Evolutionary conservation across 1,140 invertebrate genomes (phyloP).

Genomic region (Daktulosphaira vitifoliae): DNA sequence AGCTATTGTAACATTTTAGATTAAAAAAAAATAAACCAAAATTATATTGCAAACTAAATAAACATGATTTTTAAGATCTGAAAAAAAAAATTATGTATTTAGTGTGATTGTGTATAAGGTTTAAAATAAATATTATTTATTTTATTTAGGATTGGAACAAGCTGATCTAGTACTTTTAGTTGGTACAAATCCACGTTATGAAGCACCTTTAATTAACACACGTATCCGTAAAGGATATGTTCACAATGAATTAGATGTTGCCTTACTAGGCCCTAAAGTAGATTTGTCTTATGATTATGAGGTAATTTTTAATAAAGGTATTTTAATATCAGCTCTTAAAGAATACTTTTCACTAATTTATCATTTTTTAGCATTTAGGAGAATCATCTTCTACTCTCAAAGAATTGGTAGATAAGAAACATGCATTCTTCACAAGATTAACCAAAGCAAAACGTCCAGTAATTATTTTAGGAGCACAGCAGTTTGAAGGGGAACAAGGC

Average conservation of each 20-base stretch:
- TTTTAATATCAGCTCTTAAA: conserved; percentile 3
- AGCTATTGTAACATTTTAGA: too few species aligned
- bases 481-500: conserved; percentile 71
- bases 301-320: conserved; percentile 45
- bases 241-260: conserved; percentile 75
- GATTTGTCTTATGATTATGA: conserved; percentile 91
- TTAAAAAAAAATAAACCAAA: too few species aligned
- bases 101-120: too few species aligned
- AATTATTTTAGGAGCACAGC: conserved; percentile 81
- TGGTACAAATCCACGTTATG: conserved; percentile 94
- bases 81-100: background rate
- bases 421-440: conserved; percentile 66
- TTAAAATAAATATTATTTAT: background rate
- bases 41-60: background rate
- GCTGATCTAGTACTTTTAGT: conserved; percentile 87
- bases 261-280: conserved; percentile 79
- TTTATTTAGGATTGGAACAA: conserved; percentile 65
- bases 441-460: conserved; percentile 77
- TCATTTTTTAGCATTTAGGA: conserved; percentile 65
- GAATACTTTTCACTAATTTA: conserved; percentile 10
- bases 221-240: conserved; percentile 87
- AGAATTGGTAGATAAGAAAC: conserved; percentile 62
- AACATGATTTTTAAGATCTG: background rate
- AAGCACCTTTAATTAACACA: conserved; percentile 95
- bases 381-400: conserved; percentile 62